These are phyloP conservation scores for Crambe crambe DNA, from an alignment of 37 sponge, comb jelly and placozoan genomes.

Conservation along the genomic window DNA sequence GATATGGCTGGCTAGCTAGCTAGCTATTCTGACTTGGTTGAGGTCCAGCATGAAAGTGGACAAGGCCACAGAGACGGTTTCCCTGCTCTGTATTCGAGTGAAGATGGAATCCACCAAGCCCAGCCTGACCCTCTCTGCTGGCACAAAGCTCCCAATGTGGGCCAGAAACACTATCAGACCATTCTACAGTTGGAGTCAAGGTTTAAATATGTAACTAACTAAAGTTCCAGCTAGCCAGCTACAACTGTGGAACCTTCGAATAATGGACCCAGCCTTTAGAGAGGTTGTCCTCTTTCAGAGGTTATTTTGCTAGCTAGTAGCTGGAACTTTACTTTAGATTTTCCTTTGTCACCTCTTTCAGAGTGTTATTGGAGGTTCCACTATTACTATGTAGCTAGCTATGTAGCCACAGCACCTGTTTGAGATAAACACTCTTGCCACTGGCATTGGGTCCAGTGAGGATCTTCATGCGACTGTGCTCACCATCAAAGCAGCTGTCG, in stretches of 20 bases:
- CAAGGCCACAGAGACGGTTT: constrained; percentile 89
- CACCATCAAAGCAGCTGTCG: constrained; percentile 65
- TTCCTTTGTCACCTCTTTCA: too few relatives aligned
- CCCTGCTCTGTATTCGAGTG: constrained; percentile 89
- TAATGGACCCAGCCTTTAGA: too few relatives aligned
- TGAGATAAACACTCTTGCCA: constrained; percentile 99
- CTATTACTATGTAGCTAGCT: too few relatives aligned
- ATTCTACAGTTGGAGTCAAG: constrained; percentile 63
- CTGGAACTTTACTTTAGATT: too few relatives aligned
- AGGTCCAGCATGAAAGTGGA: constrained; percentile 97
- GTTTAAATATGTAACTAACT: not conserved
- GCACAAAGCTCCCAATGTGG: constrained; percentile 96
- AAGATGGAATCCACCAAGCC: constrained; percentile 91
- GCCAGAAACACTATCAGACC: constrained; percentile 96
- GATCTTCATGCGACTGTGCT: constrained; percentile 80
- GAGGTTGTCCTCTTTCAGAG: too few relatives aligned
- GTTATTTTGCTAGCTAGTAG: too few relatives aligned
- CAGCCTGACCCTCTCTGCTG: constrained; percentile 86
- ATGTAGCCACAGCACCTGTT: constrained; percentile 62
- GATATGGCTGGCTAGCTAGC: not conserved
- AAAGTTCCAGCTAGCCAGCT: too few relatives aligned
- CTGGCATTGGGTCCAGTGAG: constrained; percentile 99
- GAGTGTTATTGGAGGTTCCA: too few relatives aligned
- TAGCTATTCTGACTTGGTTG: constrained; percentile 74
- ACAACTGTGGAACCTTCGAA: too few relatives aligned